Percentiles rank a stretch among this genome's conserved stretches.
These are phyloP conservation scores for Chloroceryle inda DNA, from an alignment of 2,797 vertebrate species.

Conservation along the genomic window DNA sequence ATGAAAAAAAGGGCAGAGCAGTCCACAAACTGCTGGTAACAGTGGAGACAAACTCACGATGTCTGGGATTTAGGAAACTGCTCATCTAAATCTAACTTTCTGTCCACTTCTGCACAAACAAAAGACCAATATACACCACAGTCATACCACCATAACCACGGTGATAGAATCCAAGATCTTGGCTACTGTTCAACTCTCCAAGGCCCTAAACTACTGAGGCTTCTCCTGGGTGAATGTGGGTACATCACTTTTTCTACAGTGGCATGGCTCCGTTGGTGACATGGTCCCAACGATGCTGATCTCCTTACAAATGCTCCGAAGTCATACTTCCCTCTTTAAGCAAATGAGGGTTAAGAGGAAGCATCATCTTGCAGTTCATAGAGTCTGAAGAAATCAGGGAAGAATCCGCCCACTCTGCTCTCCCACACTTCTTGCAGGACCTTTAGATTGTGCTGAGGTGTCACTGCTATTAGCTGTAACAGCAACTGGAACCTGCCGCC, in stretches of 20 bases:
- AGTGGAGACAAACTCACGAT: not conserved
- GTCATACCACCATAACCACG: not conserved
- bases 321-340: not conserved
- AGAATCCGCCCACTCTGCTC: not conserved
- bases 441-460: not conserved
- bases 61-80: not conserved
- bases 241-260: not conserved
- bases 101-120: not conserved
- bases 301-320: not conserved
- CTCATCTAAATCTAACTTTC: not conserved
- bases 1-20: not conserved
- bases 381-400: not conserved
- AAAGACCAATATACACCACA: not conserved
- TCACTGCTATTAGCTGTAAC: not conserved
- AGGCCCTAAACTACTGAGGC: not conserved
- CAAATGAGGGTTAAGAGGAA: not conserved
- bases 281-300: not conserved
- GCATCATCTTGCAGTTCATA: not conserved
- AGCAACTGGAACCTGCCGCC: not conserved
- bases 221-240: not conserved
- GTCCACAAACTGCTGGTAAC: not conserved
- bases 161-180: not conserved
- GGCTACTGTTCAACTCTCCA: not conserved
- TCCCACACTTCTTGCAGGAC: not conserved
- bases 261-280: not conserved